Conservation (phyloP, 2,888 invertebrate genomes). For the Caenorhabditis uteleia region DNA sequence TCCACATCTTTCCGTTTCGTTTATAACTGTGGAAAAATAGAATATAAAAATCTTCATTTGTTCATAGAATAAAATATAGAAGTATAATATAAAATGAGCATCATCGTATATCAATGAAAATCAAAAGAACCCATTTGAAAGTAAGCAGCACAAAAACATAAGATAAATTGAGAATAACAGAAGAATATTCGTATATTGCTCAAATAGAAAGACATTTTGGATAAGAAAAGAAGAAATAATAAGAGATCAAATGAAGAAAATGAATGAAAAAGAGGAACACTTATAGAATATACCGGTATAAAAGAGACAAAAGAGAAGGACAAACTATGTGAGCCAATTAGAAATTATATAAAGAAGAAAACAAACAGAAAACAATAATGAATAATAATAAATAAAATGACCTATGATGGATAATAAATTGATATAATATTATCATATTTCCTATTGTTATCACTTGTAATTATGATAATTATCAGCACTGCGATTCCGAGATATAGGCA, state of each 20-base stretch:
- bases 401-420: too few relatives aligned
- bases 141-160: neutral
- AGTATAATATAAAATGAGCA: constrained; percentile 6
- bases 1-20: too few relatives aligned
- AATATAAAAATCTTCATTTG: too few relatives aligned
- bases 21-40: too few relatives aligned
- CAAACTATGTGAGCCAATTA: constrained; percentile 8
- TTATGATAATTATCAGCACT: constrained; percentile 51
- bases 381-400: constrained; percentile 1
- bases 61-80: too few relatives aligned
- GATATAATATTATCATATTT: neutral
- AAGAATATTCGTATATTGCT: constrained; percentile 16
- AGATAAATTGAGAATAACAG: constrained; percentile 15
- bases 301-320: neutral
- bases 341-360: neutral
- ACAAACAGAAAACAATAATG: constrained; percentile 3
- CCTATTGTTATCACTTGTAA: neutral
- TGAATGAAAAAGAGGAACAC: constrained; percentile 16
- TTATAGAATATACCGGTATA: constrained; percentile 13
- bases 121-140: constrained; percentile 3
- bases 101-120: constrained; percentile 18
- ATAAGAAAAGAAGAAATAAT: constrained; percentile 13
- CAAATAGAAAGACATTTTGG: constrained; percentile 9
- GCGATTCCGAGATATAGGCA: constrained; percentile 54
- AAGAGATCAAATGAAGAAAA: neutral